Base-by-base conservation (phyloP, 2,113 vertebrate species). In the Malurus melanocephalus region DNA sequence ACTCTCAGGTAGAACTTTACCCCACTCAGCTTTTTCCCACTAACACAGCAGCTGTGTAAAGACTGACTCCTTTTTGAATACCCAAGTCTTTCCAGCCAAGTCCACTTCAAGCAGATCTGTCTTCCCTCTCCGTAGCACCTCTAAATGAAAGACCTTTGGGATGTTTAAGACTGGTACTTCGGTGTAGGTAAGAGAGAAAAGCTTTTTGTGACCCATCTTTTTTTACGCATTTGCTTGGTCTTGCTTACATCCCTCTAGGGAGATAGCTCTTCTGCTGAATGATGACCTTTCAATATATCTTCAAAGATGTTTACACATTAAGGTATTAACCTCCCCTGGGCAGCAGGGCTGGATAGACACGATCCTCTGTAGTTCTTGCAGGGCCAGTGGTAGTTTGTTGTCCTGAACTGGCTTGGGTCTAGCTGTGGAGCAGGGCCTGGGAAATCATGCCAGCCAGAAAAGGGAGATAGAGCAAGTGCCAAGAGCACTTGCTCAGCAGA, bases 301-400 rank as follows among this genome's bases (percentile, higher is more conserved):
- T 78, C 67, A 33, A 66, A 79, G 75, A 61, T 92, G 88, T 93
- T 96, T 96, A 93, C 91, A 90, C 51, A 21, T 87, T 93, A 78
- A 88, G 61, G 80, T 92, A 69, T 77, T 93, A 82, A 66, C 40
- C 67, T 91, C 51, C 66, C 46, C 60, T 17, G 48, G 64, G 64
- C 56, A 87, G 84, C 68, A 95, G 32, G 11, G 14, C 74, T 96
- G 91, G 60, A 59, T 76, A 71, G 74, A 92, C 55, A 62, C 40
- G 12, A 77, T 68, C 69, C 79, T 30, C 48, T 82, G 2, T 49
- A 88, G 48, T 65, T 79, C 65, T 80, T 72, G 53, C 46, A 81
- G 66, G 62, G 15, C 30, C 86, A 57, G 53, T 59, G 53, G 49
- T 52, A 35, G 49, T 67, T 91, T 28, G 13, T 60, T 90, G 79